These are phyloP conservation scores for Timema cristinae DNA, from an alignment of 2,888 invertebrate genomes.

Conservation along the genomic window DNA sequence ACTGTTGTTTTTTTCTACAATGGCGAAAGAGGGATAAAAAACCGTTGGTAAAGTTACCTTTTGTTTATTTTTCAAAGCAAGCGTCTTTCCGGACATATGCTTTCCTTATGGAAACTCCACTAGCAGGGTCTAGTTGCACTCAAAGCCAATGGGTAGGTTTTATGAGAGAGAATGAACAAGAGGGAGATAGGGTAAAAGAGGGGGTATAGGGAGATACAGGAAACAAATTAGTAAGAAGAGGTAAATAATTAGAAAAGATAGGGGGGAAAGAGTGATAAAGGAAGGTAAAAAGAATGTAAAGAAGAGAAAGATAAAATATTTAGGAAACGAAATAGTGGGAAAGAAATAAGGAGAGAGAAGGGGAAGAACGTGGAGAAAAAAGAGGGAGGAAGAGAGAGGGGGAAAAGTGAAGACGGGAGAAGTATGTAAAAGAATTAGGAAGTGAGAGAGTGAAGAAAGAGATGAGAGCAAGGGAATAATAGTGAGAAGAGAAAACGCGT, in stretches of 20 bases:
- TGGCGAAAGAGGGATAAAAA: too few relatives aligned
- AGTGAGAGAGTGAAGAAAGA: too few relatives aligned
- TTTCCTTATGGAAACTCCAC: too few relatives aligned
- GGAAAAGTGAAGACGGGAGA: not conserved
- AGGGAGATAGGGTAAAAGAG: not conserved
- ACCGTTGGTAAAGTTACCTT: too few relatives aligned
- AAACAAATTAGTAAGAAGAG: not conserved
- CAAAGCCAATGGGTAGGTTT: too few relatives aligned
- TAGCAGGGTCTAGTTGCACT: too few relatives aligned
- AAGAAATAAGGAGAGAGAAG: not conserved
- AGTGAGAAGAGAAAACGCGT: not conserved
- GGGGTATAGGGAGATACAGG: not conserved
- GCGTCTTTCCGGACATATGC: too few relatives aligned
- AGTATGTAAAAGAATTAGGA: not conserved
- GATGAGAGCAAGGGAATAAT: not conserved
- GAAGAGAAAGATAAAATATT: not conserved
- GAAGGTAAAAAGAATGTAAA: not conserved
- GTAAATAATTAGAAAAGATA: not conserved
- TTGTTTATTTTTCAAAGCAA: too few relatives aligned
- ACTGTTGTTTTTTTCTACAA: too few relatives aligned
- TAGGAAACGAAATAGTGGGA: not conserved
- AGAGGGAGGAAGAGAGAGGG: not conserved
- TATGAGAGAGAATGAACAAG: not conserved
- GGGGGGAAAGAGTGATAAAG: not conserved
- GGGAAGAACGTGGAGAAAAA: not conserved